Base-by-base conservation (phyloP, 2,797 vertebrate species). In the Diplodus sargus region DNA sequence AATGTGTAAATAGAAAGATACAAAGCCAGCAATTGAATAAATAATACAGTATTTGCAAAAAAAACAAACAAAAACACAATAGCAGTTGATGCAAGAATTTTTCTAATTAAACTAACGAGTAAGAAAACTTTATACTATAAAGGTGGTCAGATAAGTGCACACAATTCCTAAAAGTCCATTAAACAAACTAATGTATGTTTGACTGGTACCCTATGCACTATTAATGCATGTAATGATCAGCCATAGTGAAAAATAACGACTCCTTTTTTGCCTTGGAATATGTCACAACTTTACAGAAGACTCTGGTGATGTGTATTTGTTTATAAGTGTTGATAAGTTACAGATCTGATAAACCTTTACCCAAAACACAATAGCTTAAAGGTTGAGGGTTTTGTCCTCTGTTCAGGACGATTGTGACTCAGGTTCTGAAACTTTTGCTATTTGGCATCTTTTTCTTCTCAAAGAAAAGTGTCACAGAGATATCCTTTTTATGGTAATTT, bases 11-110 rank as follows among this genome's bases (percentile, higher is more conserved):
- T 91, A 92, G 81, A 83, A 56, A 86, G 83, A 91, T 79, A 89
- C 83, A 87, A 92, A 91, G 89, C 91, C 93, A 94, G 91, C 93
- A 90, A 80, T 73, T 91, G 57, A 92, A 76, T 77, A 85, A 58
- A 63, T 66, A 76, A 76, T 48, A 82, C 74, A 77, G 76, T 85
- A 79, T 89, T 89, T 90, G 83, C 84, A 89, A 89, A 86, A 90
- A 85, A 45, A n/a, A 28, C 28, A 66, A 25, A 7, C 28, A 57
- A 56, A 25, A 23, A 79, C 14, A 77, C 23, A 48, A 69, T 70
- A 74, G 42, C 53, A 87, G 63, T 74, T 30, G 60, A 66, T 5
- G n/a, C 65, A 81, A 87, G 22, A 43, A 74, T 73, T 90, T 90
- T 90, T 91, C 73, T 82, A 84, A 86, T 67, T n/a, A 62, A 82